A percentile compares a stretch with the other conserved stretches of the same genome.
phyloP scores from a whole-genome alignment of 2,113 vertebrate genomes.

The Chionomys nivalis region DNA sequence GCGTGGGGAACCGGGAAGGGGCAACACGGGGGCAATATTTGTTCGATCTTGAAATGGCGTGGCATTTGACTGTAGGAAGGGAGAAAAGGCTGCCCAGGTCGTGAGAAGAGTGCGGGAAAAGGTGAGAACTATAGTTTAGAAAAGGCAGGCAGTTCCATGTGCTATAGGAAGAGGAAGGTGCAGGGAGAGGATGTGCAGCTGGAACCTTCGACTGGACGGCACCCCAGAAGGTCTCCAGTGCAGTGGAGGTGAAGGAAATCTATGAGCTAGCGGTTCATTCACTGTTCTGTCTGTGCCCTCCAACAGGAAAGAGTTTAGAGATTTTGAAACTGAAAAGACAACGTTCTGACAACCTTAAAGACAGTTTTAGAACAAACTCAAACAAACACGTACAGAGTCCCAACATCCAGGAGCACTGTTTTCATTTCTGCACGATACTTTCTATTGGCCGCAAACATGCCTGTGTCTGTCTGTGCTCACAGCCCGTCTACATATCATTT shows the following conservation, averaged over 20 bases:
- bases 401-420: neutral
- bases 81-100: neutral
- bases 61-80: constrained; percentile 8
- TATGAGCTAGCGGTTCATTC: neutral
- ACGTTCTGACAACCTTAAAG: constrained; percentile 29
- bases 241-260: neutral
- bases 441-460: constrained; percentile 23
- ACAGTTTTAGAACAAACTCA: neutral
- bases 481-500: constrained; percentile 28
- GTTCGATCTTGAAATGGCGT: constrained; percentile 3
- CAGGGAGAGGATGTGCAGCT: neutral
- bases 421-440: constrained; percentile 53
- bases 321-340: constrained; percentile 39
- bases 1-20: neutral
- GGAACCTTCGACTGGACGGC: neutral
- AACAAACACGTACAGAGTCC: neutral
- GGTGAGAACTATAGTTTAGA: neutral
- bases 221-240: neutral
- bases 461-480: neutral
- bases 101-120: neutral
- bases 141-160: neutral
- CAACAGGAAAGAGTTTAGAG: neutral
- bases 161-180: neutral
- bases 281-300: neutral
- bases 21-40: neutral